Conservation (phyloP, 2,888 invertebrate genomes). For the Zygothrica quintamaculata region DNA sequence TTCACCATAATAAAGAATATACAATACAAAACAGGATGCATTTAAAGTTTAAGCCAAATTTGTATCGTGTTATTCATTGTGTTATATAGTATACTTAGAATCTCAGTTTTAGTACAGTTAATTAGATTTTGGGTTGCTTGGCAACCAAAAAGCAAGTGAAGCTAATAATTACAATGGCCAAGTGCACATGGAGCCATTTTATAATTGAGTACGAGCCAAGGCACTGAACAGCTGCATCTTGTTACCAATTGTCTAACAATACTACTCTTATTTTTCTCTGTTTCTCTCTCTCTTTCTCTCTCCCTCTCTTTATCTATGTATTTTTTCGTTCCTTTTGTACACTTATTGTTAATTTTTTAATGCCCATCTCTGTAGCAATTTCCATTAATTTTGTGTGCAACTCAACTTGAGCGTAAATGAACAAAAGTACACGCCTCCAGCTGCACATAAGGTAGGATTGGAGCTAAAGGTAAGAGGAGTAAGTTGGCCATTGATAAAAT, state of each 20-base stretch:
- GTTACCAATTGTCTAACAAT: conserved; percentile 1
- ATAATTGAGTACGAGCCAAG: conserved; percentile 19
- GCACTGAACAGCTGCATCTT: conserved; percentile 6
- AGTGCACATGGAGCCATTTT: not conserved
- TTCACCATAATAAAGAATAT: too few species aligned
- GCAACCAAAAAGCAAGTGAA: not conserved
- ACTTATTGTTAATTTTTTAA: conserved; percentile 41
- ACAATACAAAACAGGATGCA: too few species aligned
- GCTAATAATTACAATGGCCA: not conserved
- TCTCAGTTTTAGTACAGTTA: not conserved
- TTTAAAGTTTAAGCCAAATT: too few species aligned
- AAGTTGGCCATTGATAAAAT: conserved; percentile 69
- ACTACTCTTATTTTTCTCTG: too few species aligned
- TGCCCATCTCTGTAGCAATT: conserved; percentile 48
- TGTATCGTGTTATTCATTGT: too few species aligned
- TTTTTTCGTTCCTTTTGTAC: too few species aligned
- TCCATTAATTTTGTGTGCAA: conserved; percentile 73
- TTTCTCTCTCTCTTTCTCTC: too few species aligned
- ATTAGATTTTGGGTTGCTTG: not conserved
- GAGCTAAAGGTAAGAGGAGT: conserved; percentile 22
- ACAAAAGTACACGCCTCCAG: conserved; percentile 63
- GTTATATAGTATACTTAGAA: too few species aligned
- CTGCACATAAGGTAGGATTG: conserved; percentile 27
- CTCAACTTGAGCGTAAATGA: conserved; percentile 66
- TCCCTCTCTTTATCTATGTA: too few species aligned